Conservation (phyloP, 2,888 invertebrate species). For the Synergus umbraculus region DNA sequence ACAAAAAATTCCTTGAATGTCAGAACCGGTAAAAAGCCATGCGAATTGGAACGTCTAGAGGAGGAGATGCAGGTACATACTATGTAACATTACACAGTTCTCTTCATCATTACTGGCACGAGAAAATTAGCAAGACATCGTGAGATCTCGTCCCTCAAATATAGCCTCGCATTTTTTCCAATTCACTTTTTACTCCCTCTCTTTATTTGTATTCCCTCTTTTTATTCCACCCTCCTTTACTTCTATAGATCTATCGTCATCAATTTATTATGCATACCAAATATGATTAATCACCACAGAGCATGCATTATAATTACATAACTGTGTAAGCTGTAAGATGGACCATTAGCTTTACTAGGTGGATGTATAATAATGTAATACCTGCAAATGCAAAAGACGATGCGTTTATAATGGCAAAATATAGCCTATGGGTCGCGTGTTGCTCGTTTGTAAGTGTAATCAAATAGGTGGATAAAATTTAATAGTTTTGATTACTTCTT, state of each 20-base stretch:
- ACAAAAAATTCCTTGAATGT: constrained; percentile 3
- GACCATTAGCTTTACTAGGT: not conserved
- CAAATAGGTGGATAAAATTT: not conserved
- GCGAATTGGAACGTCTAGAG: constrained; percentile 32
- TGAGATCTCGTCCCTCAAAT: constrained; percentile 11
- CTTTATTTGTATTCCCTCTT: constrained; percentile 26
- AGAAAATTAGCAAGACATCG: constrained; percentile 36
- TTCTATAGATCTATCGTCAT: constrained; percentile 44
- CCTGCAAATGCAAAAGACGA: not conserved
- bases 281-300: constrained; percentile 47
- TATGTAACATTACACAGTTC: constrained; percentile 16
- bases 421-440: not conserved
- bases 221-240: constrained; percentile 8
- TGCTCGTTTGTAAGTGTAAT: not conserved
- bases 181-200: constrained; percentile 33
- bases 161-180: constrained; percentile 28
- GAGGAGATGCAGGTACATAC: not conserved
- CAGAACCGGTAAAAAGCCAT: constrained; percentile 4
- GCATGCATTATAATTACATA: constrained; percentile 25
- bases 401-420: not conserved
- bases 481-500: not conserved
- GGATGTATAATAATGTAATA: not conserved
- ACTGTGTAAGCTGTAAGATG: not conserved
- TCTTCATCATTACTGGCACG: constrained; percentile 21
- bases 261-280: constrained; percentile 52